Base-by-base conservation (phyloP, 2,797 vertebrate genomes). In the Molossus molossus region DNA sequence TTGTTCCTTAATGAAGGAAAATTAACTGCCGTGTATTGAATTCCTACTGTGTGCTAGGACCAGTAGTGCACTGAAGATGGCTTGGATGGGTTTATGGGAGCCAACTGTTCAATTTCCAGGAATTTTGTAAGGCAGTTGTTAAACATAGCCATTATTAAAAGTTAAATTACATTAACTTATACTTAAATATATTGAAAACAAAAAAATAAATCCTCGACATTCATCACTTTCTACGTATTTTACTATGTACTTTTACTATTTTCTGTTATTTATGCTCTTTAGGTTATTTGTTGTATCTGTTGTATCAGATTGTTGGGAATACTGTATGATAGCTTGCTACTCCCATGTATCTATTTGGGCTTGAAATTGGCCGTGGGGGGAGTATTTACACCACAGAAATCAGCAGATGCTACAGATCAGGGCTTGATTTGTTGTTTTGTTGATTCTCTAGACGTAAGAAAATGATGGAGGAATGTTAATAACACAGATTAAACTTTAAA, bases 101-200 rank as follows among this genome's bases (percentile, higher is more conserved):
- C 40, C 82, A 48, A 57, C 10, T 55, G 11, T 50, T 67, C 45
- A 23, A 27, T 86, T 94, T 88, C 67, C 37, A 94, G 93, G 27
- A 69, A 86, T 75, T 82, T 75, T 55, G 53, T 23, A 90, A 82
- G 45, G 55, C 3, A n/a, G 29, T 21, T 86, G 21, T 83, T 79
- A 80, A 95, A 93, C 21, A 84, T 0, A 81, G 67, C 72, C 48
- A 77, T 53, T 77, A 64, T 81, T 62, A 87, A 83, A 91, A 62
- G 23, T 65, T 21, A 84, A 73, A 85, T 87, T 73, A 14, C 13
- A 37, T 87, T 37, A 85, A 77, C 29, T 69, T 76, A 81, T 70
- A 60, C 45, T 87, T 87, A 94, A 53, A 77, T 50, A 29, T 73
- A 29, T 80, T 77, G 60, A 80, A 73, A 82, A 73, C 21, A n/a